These are phyloP conservation scores for Leucoptera coffeella DNA, from an alignment of 2,888 invertebrate genomes.

Conservation along the genomic window DNA sequence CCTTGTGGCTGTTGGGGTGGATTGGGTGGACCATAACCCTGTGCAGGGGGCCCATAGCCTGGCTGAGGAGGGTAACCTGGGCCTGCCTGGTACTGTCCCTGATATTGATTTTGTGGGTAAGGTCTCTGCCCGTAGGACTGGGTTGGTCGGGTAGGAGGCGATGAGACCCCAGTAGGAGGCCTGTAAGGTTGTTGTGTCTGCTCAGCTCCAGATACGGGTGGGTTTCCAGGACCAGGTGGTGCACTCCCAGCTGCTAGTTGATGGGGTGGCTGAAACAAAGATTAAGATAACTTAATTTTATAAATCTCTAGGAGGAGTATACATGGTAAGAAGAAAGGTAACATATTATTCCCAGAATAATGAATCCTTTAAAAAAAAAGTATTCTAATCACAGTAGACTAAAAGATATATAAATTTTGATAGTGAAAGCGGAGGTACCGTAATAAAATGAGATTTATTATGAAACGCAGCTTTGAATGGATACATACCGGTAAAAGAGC, in stretches of 20 bases:
- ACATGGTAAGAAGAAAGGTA: too few relatives aligned
- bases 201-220: constrained; percentile 28
- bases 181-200: constrained; percentile 43
- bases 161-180: constrained; percentile 41
- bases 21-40: constrained; percentile 60
- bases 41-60: constrained; percentile 61
- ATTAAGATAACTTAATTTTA: too few relatives aligned
- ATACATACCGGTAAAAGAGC: constrained; percentile 77
- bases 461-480: too few relatives aligned
- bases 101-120: constrained; percentile 63
- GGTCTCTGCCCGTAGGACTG: constrained; percentile 64
- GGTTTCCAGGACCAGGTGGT: constrained; percentile 29
- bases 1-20: constrained; percentile 57
- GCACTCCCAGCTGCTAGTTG: constrained; percentile 48
- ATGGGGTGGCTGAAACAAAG: constrained; percentile 53
- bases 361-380: too few relatives aligned
- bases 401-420: too few relatives aligned
- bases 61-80: constrained; percentile 62
- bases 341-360: neutral
- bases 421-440: too few relatives aligned
- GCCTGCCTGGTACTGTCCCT: constrained; percentile 51
- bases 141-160: constrained; percentile 55
- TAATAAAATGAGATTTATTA: too few relatives aligned
- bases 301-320: neutral
- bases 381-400: too few relatives aligned